phyloP scores from a whole-genome alignment of 2,888 invertebrate species.

The Torymus auratus region DNA sequence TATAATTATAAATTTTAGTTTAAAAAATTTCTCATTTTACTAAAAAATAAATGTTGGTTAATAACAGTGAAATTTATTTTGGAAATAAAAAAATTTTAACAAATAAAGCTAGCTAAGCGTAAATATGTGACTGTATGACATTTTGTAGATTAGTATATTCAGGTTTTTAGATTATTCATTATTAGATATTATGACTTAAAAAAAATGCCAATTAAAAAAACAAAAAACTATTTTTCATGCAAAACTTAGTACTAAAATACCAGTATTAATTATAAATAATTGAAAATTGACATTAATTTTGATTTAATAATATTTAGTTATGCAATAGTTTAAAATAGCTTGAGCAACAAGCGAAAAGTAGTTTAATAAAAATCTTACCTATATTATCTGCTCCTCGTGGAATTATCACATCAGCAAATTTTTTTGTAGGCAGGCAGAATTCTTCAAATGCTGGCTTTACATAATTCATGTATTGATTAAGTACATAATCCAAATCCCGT shows the following conservation, averaged over 20 bases:
- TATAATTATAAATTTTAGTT: slow-evolving; percentile 34
- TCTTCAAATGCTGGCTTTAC: slow-evolving; percentile 99
- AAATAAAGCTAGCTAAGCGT: slow-evolving; percentile 8
- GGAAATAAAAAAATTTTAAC: slow-evolving; percentile 11
- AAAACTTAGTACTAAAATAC: slow-evolving; percentile 21
- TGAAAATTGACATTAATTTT: slow-evolving; percentile 31
- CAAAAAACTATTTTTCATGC: slow-evolving; percentile 29
- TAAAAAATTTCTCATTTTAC: slow-evolving; percentile 23
- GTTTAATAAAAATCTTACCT: slow-evolving; percentile 79
- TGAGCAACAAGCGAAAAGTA: slow-evolving; percentile 10
- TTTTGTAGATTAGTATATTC: slow-evolving; percentile 19
- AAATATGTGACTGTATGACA: slow-evolving; percentile 26
- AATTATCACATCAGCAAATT: slow-evolving; percentile 99
- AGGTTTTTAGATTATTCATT: slow-evolving; percentile 4
- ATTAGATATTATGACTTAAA: slow-evolving; percentile 11
- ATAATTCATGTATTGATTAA: slow-evolving; percentile 97
- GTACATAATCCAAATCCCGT: slow-evolving; percentile 93
- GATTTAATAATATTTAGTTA: slow-evolving; percentile 30
- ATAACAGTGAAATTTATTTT: slow-evolving; percentile 28
- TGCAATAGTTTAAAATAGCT: background rate
- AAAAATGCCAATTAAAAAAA: slow-evolving; percentile 14
- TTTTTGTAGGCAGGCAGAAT: slow-evolving; percentile 98
- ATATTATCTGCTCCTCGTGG: slow-evolving; percentile 98
- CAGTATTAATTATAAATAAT: slow-evolving; percentile 14
- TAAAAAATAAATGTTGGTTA: slow-evolving; percentile 38